A percentile compares a stretch with the other conserved stretches of the same genome.
These are phyloP conservation scores for Tethya wilhelma DNA, from an alignment of 37 sponge, comb jelly and placozoan species.

Conservation along the genomic window DNA sequence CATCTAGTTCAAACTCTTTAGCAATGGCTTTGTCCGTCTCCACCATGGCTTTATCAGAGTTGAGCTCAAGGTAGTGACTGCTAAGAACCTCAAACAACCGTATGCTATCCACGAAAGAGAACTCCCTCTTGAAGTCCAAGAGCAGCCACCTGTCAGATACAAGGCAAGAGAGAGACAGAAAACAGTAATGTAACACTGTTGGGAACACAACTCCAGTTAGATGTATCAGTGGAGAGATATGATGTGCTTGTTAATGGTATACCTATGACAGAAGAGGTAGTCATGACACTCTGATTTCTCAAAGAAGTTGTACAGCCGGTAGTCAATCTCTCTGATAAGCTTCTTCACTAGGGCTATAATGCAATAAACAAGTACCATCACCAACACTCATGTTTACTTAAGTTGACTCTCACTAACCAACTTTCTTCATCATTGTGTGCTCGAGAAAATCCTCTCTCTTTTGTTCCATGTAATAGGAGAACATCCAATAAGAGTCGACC, in stretches of 20 bases:
- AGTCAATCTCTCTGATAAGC: slow-evolving; percentile 75
- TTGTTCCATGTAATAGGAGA: slow-evolving; percentile 67
- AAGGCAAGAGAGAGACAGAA: not conserved
- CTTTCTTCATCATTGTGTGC: slow-evolving; percentile 71
- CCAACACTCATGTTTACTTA: no score
- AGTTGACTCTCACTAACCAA: slow-evolving; percentile 40
- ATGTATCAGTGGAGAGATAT: no score
- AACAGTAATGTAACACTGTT: no score
- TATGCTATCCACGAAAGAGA: slow-evolving; percentile 76
- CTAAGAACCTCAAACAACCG: slow-evolving; percentile 84
- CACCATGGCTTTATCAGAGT: slow-evolving; percentile 72
- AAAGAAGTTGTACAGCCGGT: slow-evolving; percentile 65
- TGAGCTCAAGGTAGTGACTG: slow-evolving; percentile 80
- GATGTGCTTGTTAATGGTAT: no score
- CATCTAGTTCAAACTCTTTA: slow-evolving; percentile 58
- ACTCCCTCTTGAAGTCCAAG: slow-evolving; percentile 89
- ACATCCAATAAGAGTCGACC: slow-evolving; percentile 90
- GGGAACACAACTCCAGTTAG: no score
- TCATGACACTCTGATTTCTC: slow-evolving; percentile 64
- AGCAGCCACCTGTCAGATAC: slow-evolving; percentile 78
- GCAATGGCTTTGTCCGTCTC: slow-evolving; percentile 64
- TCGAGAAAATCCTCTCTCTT: slow-evolving; percentile 81
- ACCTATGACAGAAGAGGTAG: slow-evolving; percentile 92
- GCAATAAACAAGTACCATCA: no score
- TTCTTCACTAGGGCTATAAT: slow-evolving; percentile 73